phyloP scores from a whole-genome alignment of 2,797 vertebrate genomes.

The Pipistrellus pygmaeus region DNA sequence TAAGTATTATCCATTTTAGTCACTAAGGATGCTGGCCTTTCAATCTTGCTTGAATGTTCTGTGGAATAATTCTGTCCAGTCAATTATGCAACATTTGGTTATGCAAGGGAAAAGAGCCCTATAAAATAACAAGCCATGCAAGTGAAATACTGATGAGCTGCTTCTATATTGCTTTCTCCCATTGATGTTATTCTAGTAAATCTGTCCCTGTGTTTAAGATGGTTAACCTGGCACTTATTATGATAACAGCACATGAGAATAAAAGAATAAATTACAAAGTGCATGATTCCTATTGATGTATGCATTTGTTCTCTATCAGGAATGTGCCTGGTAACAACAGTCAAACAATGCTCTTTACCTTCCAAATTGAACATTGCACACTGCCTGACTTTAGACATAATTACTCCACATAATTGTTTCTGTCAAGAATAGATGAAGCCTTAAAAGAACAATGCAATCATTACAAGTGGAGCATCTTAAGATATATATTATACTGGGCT shows the following conservation, averaged over 20 bases:
- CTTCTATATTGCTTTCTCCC: neutral
- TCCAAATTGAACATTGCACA: conserved; percentile 79
- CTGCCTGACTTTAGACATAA: conserved; percentile 84
- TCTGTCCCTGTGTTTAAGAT: conserved; percentile 71
- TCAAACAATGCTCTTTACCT: conserved; percentile 78
- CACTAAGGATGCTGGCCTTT: conserved; percentile 7
- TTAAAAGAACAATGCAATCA: conserved; percentile 85
- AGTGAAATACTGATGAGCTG: conserved; percentile 63
- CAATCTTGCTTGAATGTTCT: neutral
- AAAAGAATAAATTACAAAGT: conserved; percentile 82
- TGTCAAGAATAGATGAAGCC: conserved; percentile 87
- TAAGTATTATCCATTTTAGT: neutral
- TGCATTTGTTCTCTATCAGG: conserved; percentile 77
- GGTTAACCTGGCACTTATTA: conserved; percentile 75
- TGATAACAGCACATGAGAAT: conserved; percentile 76
- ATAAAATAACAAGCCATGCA: conserved; percentile 61
- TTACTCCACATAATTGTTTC: conserved; percentile 87
- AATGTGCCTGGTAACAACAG: conserved; percentile 77
- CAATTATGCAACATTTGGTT: conserved; percentile 66
- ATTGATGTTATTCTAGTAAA: conserved; percentile 67
- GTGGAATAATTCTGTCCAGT: conserved; percentile 53
- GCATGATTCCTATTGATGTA: conserved; percentile 72
- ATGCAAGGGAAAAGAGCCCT: conserved; percentile 59
- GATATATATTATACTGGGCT: conserved; percentile 71
- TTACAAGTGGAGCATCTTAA: conserved; percentile 82